Base-by-base conservation (phyloP, 2,113 vertebrate species). In the Seriola dumerili region DNA sequence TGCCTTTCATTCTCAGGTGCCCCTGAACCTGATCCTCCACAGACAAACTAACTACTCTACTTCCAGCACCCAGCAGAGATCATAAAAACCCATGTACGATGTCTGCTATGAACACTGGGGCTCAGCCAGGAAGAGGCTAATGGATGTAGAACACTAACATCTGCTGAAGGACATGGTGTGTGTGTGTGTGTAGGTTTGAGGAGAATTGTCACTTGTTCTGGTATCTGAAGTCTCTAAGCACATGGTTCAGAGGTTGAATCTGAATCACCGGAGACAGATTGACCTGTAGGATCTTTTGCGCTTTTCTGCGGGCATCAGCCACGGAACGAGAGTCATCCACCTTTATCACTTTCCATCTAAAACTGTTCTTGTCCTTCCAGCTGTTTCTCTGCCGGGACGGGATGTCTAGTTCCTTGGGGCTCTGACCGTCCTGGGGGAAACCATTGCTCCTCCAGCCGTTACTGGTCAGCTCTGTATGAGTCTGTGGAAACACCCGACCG, bases 271-370 rank as follows among this genome's bases (percentile, higher is more conserved):
- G 93, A 11, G 90, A 93, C 40, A 94, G 73, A 76, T 93, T 90
- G 63, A 93, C 90, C 84, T 94, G 93, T 10, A 94, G 64, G 34
- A 93, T 89, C 78, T 93, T 94, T 67, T 94, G 91, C 1, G 93
- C 93, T 80, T 93, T 93, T 25, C 85, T 77, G 34, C 92, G 79
- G 3, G 93, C 93, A 21, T 94, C 93, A 2, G 85, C 81, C 52
- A 94, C 91, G 0, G 93, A 92, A 17, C 93, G 90, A 29, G 93
- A 93, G 50, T 88, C 83, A 13, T 94, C 93, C 52, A 94, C 91
- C 29, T 94, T 94, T 32, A 94, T 85, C 29, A 92, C 86, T 74
- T 91, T 93, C n/a, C 80, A 86, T 16, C 84, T 81, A 16, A 91
- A 67, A 74, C 62, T 32, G 34, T 87, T 90, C 66, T 88, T 91